phyloP scores from a whole-genome alignment of 37 sponge, comb jelly and placozoan species.

The Chondrosia reniformis region DNA sequence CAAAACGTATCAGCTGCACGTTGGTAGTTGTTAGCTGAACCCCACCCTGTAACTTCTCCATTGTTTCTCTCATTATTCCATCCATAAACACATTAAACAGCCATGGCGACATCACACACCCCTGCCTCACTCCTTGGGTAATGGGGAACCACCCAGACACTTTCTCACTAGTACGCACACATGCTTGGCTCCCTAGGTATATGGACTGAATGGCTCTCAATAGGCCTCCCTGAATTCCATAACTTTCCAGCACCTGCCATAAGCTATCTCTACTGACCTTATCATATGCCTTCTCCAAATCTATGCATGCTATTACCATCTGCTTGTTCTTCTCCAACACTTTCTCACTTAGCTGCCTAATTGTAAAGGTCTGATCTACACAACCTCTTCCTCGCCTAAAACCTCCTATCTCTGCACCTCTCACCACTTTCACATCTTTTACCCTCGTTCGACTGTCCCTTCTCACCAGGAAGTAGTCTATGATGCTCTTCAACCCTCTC shows the following conservation, averaged over 20 bases:
- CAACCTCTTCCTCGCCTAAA: slow-evolving; percentile 19
- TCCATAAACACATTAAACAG: slow-evolving; percentile 22
- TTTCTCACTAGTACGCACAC: slow-evolving; percentile 3
- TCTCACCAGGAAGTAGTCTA: slow-evolving; percentile 7
- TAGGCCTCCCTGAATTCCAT: not conserved
- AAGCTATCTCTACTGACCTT: not conserved
- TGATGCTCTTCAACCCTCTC: not conserved
- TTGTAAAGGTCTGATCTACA: slow-evolving; percentile 19
- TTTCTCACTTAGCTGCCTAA: slow-evolving; percentile 10
- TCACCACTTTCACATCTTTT: not conserved
- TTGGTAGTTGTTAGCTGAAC: no score
- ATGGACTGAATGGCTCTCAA: not conserved
- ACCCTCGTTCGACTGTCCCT: not conserved
- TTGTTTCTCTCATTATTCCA: no score
- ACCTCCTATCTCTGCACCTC: no score
- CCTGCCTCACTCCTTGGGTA: slow-evolving; percentile 8
- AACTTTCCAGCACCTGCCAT: slow-evolving; percentile 11
- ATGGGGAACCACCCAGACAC: slow-evolving; percentile 7
- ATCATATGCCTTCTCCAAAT: slow-evolving; percentile 1
- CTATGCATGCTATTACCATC: not conserved
- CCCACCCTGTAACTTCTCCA: no score
- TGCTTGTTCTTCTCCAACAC: not conserved
- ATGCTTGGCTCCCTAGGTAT: not conserved
- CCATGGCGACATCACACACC: slow-evolving; percentile 26
- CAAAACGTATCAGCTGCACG: no score